Base-by-base conservation (phyloP, 2,888 invertebrate species). In the Chromoteleia sp. region DNA sequence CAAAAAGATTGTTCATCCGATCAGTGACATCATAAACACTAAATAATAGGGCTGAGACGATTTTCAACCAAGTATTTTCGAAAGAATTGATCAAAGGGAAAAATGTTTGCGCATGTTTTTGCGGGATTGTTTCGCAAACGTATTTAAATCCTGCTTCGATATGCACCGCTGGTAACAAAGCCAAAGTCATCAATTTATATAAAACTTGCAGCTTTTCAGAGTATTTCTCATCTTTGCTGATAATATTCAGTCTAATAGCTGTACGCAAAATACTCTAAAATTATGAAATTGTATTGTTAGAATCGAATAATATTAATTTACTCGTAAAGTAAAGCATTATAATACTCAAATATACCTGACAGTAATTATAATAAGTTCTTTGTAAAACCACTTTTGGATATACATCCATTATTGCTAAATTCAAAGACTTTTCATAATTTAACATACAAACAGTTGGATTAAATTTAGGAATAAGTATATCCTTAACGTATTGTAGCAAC, bases 1-100 rank as follows among this genome's bases (percentile, higher is more conserved):
- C 56, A 21, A 58, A 58, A 19, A 58, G 56, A 58, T 58, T 58
- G 5, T 36, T 58, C 6, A 58, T 17, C 6, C 56, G 19, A 15
- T 12, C 39, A 21, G 10, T 36, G 2, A 1, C n/a, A 8, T 58
- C 39, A 30, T 21, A 58, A 19, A 58, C 56, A 21, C 56, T 58
- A 12, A 58, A 58, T 7, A 12, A 12, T 21, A 21, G 21, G 12
- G 19, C 56, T 1, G 56, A 39, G 3, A 58, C 56, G 1, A 12
- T 58, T 39, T 58, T 58, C 14, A 58, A 6, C 56, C 56, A 58
- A 7, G 8, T 36, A 17, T 39, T 30, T 33, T 19, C 56, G 5
- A 21, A 58, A 39, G 19, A 58, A 12, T 39, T n/a, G 2, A 58
- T 6, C 5, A 58, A 39, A n/a, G 56, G 19, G 0, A 14, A 12